Base-by-base conservation (phyloP, 2,113 vertebrate species). In the Hippocampus abdominalis region DNA sequence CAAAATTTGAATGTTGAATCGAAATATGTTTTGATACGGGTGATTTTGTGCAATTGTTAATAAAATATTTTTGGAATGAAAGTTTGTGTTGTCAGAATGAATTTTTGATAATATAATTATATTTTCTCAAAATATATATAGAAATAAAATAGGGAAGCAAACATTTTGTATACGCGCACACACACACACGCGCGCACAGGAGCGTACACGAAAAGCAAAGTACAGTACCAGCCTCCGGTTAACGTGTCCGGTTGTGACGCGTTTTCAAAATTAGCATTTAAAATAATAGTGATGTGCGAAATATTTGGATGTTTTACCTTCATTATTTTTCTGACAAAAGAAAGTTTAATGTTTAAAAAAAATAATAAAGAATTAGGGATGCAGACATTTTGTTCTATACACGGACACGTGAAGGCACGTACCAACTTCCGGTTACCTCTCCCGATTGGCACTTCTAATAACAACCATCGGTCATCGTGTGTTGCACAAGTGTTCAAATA, bases 361-460 rank as follows among this genome's bases (percentile, higher is more conserved):
- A 51, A 51, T 7, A 49, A 13, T 20, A 0, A 51, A 51, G 2
- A 49, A 13, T 20, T 1, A 51, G 4, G 48, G 13, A 18, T 4
- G 8, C 48, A 2, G 5, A 51, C 48, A 51, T 53, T 18, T 2
- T 2, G 1, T 27, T 51, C 15, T 3, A 0, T 0, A 3, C 2
- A 70, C 76, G 76, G 57, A 64, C 49, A 8, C 2, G 21, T 7
- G 15, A 57, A 15, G 0, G 0, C 1, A 76, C 79, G 80, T 49
- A 71, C 3, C 0, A 0, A 0, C 10, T 70, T 82, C 67, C 60
- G 0, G 29, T 20, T 0, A 29, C 7, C 0, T 23, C 60, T 73
- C 79, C 15, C 15, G 46, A 16, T 49, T 49, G 18, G 16, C 46
- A 18, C 4, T 49, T 13, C 13, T 11, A 46, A 42, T 16, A 13